Evolutionary conservation across 2,888 invertebrate species (phyloP).

Genomic region (Meloe dianella): DNA sequence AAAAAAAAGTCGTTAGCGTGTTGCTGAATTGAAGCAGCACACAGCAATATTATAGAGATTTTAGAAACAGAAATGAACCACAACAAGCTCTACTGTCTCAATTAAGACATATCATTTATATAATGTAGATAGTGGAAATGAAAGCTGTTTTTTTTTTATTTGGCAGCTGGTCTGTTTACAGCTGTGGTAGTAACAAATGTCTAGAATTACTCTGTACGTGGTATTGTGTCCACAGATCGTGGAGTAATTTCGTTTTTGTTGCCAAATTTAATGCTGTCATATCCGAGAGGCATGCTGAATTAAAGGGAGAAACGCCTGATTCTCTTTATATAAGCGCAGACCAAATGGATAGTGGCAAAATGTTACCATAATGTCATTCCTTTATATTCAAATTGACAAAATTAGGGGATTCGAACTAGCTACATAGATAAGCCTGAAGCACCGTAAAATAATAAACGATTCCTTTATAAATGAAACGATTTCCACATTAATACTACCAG

Average conservation of each 20-base stretch:
- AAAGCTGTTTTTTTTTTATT: slow-evolving; percentile 30
- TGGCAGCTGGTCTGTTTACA: slow-evolving; percentile 35
- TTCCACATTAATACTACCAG: background rate
- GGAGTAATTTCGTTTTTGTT: slow-evolving; percentile 37
- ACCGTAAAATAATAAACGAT: slow-evolving; percentile 11
- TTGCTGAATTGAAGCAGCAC: slow-evolving; percentile 20
- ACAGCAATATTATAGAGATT: slow-evolving; percentile 23
- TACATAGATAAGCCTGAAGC: slow-evolving; percentile 1
- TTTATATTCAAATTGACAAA: slow-evolving; percentile 19
- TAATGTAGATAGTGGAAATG: slow-evolving; percentile 22
- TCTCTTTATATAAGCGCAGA: slow-evolving; percentile 19
- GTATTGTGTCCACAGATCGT: slow-evolving; percentile 38
- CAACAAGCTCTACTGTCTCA: slow-evolving; percentile 20
- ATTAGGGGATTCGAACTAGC: slow-evolving; percentile 15
- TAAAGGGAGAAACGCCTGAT: slow-evolving; percentile 13
- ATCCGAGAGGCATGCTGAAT: slow-evolving; percentile 24
- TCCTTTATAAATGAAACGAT: slow-evolving; percentile 9
- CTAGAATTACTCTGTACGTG: slow-evolving; percentile 39
- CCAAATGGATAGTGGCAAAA: slow-evolving; percentile 14
- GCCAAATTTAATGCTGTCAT: slow-evolving; percentile 36
- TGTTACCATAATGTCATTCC: slow-evolving; percentile 13
- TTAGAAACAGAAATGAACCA: slow-evolving; percentile 23
- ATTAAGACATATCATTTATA: slow-evolving; percentile 36
- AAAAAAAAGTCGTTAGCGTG: slow-evolving; percentile 28
- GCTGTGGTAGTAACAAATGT: slow-evolving; percentile 42